Conservation (phyloP, 2,113 vertebrate species). For the Fukomys damarensis region DNA sequence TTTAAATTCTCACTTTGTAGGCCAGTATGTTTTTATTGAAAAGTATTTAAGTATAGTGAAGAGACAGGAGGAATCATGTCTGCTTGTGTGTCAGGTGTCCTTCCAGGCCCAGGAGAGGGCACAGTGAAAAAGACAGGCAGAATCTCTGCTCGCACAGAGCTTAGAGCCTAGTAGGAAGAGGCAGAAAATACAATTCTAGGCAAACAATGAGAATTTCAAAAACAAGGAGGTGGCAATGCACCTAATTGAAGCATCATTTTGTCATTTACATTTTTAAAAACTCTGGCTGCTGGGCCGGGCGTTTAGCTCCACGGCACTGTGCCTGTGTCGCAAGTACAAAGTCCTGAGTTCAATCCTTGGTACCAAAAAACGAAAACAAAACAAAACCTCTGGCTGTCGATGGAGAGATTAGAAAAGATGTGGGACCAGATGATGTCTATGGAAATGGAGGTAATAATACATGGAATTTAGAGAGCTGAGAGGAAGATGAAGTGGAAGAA, state of each 20-base stretch:
- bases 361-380: too few species aligned
- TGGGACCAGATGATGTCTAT: neutral
- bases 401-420: neutral
- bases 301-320: too few species aligned
- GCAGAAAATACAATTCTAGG: neutral
- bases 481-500: neutral
- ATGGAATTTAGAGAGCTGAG: neutral
- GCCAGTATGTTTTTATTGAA: neutral
- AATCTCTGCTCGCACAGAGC: neutral
- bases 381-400: neutral
- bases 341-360: too few species aligned
- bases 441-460: neutral
- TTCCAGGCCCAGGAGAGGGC: accelerated
- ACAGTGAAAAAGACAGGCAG: too few species aligned
- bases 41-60: neutral
- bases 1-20: neutral
- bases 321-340: too few species aligned
- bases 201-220: slow-evolving; percentile 11
- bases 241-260: neutral
- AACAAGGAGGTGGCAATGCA: neutral
- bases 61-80: neutral
- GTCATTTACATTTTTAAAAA: neutral
- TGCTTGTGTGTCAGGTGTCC: neutral
- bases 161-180: neutral
- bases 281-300: neutral